phyloP scores from a whole-genome alignment of 2,888 invertebrate species.

The Watsonalla cultraria region DNA sequence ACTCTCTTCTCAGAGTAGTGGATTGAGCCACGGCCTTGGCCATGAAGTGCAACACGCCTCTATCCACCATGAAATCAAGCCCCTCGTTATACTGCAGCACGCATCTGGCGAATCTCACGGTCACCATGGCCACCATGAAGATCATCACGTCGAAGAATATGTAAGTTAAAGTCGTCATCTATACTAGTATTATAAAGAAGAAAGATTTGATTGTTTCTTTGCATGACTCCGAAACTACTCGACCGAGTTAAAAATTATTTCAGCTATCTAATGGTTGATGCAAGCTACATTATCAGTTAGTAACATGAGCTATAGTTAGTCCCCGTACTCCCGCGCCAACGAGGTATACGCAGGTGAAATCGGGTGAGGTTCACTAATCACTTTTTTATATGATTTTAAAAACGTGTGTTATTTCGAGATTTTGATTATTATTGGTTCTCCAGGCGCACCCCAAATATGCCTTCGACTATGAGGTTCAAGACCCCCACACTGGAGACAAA shows the following conservation, averaged over 20 bases:
- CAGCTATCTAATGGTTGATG: too few species aligned
- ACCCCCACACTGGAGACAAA: slow-evolving; percentile 73
- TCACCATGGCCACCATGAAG: slow-evolving; percentile 9
- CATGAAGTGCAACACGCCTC: neutral
- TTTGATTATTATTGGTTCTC: neutral
- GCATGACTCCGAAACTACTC: too few species aligned
- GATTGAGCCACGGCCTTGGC: neutral
- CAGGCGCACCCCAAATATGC: slow-evolving; percentile 72
- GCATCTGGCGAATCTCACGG: slow-evolving; percentile 1
- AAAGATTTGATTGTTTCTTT: too few species aligned
- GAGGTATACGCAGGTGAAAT: too few species aligned
- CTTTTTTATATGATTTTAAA: too few species aligned
- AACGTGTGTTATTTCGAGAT: neutral
- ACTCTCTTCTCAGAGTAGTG: neutral
- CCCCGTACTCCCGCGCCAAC: too few species aligned
- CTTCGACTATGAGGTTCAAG: slow-evolving; percentile 73
- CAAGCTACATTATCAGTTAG: too few species aligned
- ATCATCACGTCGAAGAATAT: slow-evolving; percentile 6
- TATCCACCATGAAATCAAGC: neutral
- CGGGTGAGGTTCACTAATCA: too few species aligned
- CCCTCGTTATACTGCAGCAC: neutral
- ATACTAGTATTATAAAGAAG: too few species aligned
- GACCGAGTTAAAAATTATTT: too few species aligned
- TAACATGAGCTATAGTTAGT: too few species aligned
- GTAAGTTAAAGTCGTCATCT: neutral